Percentiles rank a stretch among this genome's conserved stretches.
Conservation (phyloP, 2,888 invertebrate species). For the Agonopterix arenella region DNA sequence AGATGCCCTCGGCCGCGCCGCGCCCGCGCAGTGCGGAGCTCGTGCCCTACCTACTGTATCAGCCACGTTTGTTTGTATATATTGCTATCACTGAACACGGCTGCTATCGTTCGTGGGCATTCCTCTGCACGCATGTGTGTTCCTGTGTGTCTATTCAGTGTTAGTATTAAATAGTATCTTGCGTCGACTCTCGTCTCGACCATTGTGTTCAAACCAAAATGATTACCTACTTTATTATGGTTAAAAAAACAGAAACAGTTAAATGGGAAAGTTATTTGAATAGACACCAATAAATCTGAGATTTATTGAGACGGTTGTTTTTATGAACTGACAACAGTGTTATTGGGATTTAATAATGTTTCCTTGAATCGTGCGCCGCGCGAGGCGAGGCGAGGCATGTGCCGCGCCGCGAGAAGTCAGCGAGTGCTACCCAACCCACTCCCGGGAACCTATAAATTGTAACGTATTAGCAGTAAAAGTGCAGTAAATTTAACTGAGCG, state of each 20-base stretch:
- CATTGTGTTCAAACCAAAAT: no score
- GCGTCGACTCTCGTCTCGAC: no score
- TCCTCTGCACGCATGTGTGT: background rate
- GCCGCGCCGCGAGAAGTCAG: background rate
- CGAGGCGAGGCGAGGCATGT: background rate
- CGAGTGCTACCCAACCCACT: slow-evolving; percentile 18
- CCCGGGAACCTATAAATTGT: slow-evolving; percentile 51
- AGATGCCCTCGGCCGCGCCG: background rate
- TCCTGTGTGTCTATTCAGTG: no score
- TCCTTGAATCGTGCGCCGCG: background rate
- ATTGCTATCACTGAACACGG: no score
- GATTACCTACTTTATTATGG: no score
- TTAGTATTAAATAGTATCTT: no score
- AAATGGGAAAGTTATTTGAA: no score
- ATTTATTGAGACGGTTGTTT: background rate
- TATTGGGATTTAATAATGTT: background rate
- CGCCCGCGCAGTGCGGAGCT: background rate
- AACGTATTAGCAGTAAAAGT: slow-evolving; percentile 39
- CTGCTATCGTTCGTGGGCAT: background rate
- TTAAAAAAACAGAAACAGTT: no score
- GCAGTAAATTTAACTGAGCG: slow-evolving; percentile 28
- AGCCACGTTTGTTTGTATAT: no score
- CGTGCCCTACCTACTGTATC: no score
- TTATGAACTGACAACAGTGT: background rate
- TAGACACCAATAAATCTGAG: background rate